These are phyloP conservation scores for Leptinotarsa rubiginosa DNA, from an alignment of 2,888 invertebrate species.

Conservation along the genomic window DNA sequence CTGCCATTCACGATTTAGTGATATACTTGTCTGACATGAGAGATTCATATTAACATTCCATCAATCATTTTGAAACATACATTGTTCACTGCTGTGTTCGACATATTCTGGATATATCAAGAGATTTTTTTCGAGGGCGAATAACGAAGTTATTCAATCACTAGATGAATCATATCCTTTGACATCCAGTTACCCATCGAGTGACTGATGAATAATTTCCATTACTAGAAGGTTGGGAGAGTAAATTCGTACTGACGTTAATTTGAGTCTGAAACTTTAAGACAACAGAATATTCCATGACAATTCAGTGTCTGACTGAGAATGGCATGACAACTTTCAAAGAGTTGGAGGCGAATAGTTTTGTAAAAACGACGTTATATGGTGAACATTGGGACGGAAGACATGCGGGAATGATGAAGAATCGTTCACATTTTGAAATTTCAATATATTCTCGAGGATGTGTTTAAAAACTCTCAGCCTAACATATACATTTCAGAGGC, in stretches of 20 bases:
- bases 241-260: not conserved
- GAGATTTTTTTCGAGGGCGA: constrained; percentile 4
- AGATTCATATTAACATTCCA: constrained; percentile 12
- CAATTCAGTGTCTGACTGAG: too few relatives aligned
- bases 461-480: too few relatives aligned
- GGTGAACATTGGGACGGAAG: too few relatives aligned
- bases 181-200: constrained; percentile 5
- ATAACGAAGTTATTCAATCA: constrained; percentile 11
- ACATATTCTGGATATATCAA: constrained; percentile 11
- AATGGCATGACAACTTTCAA: too few relatives aligned
- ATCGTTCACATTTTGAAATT: too few relatives aligned
- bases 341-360: too few relatives aligned
- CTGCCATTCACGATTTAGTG: constrained; percentile 4
- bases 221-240: not conserved
- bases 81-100: constrained; percentile 6
- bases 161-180: not conserved
- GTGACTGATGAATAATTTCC: constrained; percentile 13
- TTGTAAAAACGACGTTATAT: too few relatives aligned
- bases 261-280: not conserved
- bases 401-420: too few relatives aligned
- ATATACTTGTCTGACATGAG: constrained; percentile 8
- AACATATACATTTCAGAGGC: too few relatives aligned
- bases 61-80: constrained; percentile 10
- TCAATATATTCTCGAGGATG: too few relatives aligned
- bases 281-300: not conserved